phyloP scores from a whole-genome alignment of 2,797 vertebrate genomes.

The Triplophysa yarkandensis region DNA sequence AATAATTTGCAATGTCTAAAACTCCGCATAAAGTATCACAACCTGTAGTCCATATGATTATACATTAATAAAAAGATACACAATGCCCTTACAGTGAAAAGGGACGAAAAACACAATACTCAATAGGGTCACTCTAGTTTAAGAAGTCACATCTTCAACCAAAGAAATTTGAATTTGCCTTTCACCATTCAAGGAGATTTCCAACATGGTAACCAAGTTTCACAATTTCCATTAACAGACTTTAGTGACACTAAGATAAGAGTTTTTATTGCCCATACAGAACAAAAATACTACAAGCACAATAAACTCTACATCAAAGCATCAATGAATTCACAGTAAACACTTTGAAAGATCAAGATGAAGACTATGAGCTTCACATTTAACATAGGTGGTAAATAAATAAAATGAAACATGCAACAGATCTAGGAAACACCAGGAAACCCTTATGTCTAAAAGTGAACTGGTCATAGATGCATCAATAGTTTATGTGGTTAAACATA shows the following conservation, averaged over 20 bases:
- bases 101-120: no score
- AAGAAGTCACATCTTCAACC: no score
- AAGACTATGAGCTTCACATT: neutral
- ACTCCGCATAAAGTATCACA: neutral
- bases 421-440: neutral
- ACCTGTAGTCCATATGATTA: no score
- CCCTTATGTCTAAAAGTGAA: slow-evolving; percentile 8
- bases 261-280: neutral
- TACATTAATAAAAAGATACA: no score
- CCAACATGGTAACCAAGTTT: no score
- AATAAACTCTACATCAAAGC: slow-evolving; percentile 10
- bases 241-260: neutral
- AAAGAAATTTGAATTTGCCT: no score
- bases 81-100: no score
- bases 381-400: neutral
- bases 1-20: neutral
- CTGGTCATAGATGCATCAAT: slow-evolving; percentile 16
- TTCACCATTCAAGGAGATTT: no score
- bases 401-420: slow-evolving; percentile 24
- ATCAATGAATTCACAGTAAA: neutral
- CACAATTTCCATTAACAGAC: no score
- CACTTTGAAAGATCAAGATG: neutral
- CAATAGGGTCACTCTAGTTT: no score
- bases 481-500: slow-evolving; percentile 12
- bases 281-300: slow-evolving; percentile 17